Conservation (phyloP, 2,797 vertebrate genomes). For the Acanthopagrus latus region DNA sequence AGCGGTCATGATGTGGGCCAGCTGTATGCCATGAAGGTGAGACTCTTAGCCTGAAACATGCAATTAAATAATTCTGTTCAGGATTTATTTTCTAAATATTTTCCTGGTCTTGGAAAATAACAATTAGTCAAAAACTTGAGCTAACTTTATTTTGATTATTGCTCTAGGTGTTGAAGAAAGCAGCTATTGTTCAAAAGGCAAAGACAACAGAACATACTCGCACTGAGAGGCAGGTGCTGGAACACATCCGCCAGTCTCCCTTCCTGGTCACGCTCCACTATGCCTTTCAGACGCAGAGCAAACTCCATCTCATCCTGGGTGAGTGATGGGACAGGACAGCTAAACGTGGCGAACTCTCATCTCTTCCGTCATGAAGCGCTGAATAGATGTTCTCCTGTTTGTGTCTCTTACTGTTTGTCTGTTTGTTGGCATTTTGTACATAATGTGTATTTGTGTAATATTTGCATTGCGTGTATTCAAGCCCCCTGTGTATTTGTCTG, state of each 20-base stretch:
- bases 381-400: slow-evolving; percentile 35
- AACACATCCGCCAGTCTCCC: slow-evolving; percentile 94
- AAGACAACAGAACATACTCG: slow-evolving; percentile 95
- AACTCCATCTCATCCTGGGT: slow-evolving; percentile 96
- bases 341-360: not conserved
- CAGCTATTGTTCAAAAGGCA: slow-evolving; percentile 93
- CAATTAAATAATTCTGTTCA: not conserved
- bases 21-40: slow-evolving; percentile 95
- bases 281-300: slow-evolving; percentile 95
- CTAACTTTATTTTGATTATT: slow-evolving; percentile 6
- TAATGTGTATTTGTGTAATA: slow-evolving; percentile 32
- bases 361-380: slow-evolving; percentile 12
- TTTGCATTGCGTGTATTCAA: slow-evolving; percentile 45
- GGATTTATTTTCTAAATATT: not conserved
- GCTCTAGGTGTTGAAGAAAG: slow-evolving; percentile 92
- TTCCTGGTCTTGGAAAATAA: not conserved
- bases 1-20: slow-evolving; percentile 90
- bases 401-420: slow-evolving; percentile 22
- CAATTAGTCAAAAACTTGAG: not conserved
- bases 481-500: slow-evolving; percentile 42
- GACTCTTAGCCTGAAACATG: slow-evolving; percentile 8
- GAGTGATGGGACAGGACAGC: slow-evolving; percentile 50
- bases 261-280: slow-evolving; percentile 96
- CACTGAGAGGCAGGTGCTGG: slow-evolving; percentile 93
- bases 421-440: slow-evolving; percentile 7